These are phyloP conservation scores for Seira ritae DNA, from an alignment of 2,888 invertebrate genomes.

Conservation along the genomic window DNA sequence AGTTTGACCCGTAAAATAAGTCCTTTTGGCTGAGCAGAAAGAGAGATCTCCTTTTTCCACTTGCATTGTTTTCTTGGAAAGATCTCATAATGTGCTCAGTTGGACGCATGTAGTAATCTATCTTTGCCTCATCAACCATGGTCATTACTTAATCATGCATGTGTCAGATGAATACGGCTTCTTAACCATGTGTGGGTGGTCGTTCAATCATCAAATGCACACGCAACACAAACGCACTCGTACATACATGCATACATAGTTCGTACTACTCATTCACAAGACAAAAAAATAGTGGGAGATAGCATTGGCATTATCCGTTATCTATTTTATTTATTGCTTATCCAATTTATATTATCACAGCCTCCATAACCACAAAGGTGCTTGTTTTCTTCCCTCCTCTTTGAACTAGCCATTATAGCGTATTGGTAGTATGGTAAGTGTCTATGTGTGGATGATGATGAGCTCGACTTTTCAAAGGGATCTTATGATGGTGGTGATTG, in stretches of 20 bases:
- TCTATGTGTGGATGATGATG: too few species aligned
- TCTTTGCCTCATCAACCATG: slow-evolving; percentile 74
- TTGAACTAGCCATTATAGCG: background rate
- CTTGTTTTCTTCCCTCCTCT: background rate
- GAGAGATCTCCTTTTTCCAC: slow-evolving; percentile 35
- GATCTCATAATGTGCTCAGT: slow-evolving; percentile 67
- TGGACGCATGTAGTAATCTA: slow-evolving; percentile 71
- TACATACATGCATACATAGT: background rate
- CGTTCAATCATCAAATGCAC: slow-evolving; percentile 65
- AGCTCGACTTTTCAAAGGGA: too few species aligned
- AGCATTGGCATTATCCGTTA: background rate
- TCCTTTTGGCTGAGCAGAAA: background rate
- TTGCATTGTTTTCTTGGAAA: slow-evolving; percentile 35
- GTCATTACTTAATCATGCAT: slow-evolving; percentile 74
- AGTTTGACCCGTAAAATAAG: slow-evolving; percentile 3
- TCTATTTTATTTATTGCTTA: slow-evolving; percentile 13
- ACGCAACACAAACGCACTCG: background rate
- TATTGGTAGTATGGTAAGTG: too few species aligned
- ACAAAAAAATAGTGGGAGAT: background rate
- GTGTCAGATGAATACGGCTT: slow-evolving; percentile 71
- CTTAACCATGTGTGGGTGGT: slow-evolving; percentile 73
- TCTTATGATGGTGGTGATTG: too few species aligned
- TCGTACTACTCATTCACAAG: background rate
- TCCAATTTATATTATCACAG: background rate
- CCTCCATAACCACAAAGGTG: background rate